Conservation (phyloP, 2,888 invertebrate genomes). For the Apocheima hispidaria region DNA sequence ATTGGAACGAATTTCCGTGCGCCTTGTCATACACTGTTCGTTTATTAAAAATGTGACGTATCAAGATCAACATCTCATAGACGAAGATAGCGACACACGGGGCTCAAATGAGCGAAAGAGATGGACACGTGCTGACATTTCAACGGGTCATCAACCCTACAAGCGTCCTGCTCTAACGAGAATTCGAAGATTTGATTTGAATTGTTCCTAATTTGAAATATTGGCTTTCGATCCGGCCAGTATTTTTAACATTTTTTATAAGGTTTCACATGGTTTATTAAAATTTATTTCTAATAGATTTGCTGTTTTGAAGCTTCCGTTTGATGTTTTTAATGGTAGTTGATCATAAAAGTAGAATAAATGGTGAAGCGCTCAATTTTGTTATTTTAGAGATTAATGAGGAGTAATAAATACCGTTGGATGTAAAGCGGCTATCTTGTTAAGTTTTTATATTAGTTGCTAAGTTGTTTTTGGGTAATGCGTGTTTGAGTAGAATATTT, state of each 20-base stretch:
- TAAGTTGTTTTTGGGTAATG: slow-evolving; percentile 33
- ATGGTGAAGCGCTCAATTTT: slow-evolving; percentile 69
- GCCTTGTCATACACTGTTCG: slow-evolving; percentile 84
- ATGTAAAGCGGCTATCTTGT: slow-evolving; percentile 41
- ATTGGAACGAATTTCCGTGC: slow-evolving; percentile 85
- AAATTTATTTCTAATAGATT: slow-evolving; percentile 70
- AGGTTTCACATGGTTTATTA: slow-evolving; percentile 72
- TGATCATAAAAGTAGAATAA: slow-evolving; percentile 69
- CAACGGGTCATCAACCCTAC: slow-evolving; percentile 86
- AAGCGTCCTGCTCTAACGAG: slow-evolving; percentile 84
- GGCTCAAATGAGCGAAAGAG: slow-evolving; percentile 65
- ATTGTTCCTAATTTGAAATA: slow-evolving; percentile 85
- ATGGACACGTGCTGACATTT: slow-evolving; percentile 80
- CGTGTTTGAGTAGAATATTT: slow-evolving; percentile 24
- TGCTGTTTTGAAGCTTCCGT: slow-evolving; percentile 75
- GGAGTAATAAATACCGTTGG: slow-evolving; percentile 52
- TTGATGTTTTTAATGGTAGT: slow-evolving; percentile 70
- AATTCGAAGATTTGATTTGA: slow-evolving; percentile 85
- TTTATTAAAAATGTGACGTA: slow-evolving; percentile 87
- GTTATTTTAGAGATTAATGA: slow-evolving; percentile 67
- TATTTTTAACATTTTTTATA: slow-evolving; percentile 63
- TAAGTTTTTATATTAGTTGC: slow-evolving; percentile 35
- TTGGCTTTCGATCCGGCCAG: slow-evolving; percentile 70
- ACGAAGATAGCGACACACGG: slow-evolving; percentile 67
- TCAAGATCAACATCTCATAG: slow-evolving; percentile 85